Conservation (phyloP, 2,888 invertebrate species). For the Sarcophaga caerulescens region DNA sequence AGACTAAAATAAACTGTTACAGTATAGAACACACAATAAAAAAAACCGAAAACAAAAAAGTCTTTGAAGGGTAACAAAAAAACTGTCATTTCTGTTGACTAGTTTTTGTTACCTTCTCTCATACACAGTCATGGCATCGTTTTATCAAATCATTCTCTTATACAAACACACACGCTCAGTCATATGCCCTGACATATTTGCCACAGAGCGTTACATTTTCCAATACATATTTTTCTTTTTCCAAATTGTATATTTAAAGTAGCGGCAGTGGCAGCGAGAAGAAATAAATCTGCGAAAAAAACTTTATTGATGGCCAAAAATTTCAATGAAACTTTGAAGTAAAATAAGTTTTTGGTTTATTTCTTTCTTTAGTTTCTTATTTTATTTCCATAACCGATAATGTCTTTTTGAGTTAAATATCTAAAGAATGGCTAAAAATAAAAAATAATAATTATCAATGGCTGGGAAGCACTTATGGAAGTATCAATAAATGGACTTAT, state of each 20-base stretch:
- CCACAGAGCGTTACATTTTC: conserved; percentile 23
- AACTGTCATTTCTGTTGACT: conserved; percentile 12
- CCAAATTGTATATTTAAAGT: not conserved
- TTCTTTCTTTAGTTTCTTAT: not conserved
- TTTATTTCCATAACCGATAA: conserved; percentile 52
- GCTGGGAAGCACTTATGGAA: conserved; percentile 46
- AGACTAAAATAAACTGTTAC: not conserved
- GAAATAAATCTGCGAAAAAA: conserved; percentile 2
- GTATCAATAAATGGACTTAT: conserved; percentile 18
- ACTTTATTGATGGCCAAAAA: conserved; percentile 41
- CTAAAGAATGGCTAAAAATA: too few species aligned
- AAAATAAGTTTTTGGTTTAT: conserved; percentile 29
- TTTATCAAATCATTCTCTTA: conserved; percentile 35
- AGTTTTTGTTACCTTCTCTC: conserved; percentile 19
- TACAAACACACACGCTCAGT: conserved; percentile 4
- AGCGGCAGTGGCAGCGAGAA: not conserved
- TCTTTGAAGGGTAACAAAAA: not conserved
- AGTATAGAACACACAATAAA: too few species aligned
- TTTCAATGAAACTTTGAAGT: conserved; percentile 44
- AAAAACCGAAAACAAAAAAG: too few species aligned
- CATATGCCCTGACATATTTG: conserved; percentile 4
- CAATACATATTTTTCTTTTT: not conserved
- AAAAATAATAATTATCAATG: conserved; percentile 51
- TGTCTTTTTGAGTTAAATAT: conserved; percentile 50
- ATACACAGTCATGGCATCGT: conserved; percentile 16